A percentile compares a stretch with the other conserved stretches of the same genome.
phyloP scores from a whole-genome alignment of 2,797 vertebrate genomes.

The Lindbergichthys nudifrons region DNA sequence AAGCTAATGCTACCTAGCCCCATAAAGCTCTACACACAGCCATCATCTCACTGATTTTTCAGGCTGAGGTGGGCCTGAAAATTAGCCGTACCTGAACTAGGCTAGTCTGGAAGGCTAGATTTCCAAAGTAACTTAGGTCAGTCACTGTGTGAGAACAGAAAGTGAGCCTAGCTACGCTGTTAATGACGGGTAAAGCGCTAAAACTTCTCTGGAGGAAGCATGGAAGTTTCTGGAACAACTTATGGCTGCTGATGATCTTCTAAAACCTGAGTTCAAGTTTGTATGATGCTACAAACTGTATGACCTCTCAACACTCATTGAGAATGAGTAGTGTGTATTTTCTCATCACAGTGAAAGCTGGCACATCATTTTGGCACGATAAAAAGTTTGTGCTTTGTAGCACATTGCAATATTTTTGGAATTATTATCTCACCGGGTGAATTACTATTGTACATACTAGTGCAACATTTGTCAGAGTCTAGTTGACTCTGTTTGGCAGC shows the following conservation, averaged over 20 bases:
- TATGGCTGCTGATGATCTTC: slow-evolving; percentile 46
- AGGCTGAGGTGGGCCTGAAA: not conserved
- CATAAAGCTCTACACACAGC: not conserved
- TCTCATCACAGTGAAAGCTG: slow-evolving; percentile 69
- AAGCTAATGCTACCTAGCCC: not conserved
- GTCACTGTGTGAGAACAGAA: not conserved
- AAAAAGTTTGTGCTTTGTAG: slow-evolving; percentile 54
- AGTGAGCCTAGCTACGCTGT: not conserved
- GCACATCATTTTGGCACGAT: slow-evolving; percentile 50
- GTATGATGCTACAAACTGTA: slow-evolving; percentile 45
- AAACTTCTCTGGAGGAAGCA: slow-evolving; percentile 24
- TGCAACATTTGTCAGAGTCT: slow-evolving; percentile 61
- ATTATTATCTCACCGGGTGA: slow-evolving; percentile 41
- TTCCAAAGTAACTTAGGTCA: not conserved
- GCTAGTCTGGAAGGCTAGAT: not conserved
- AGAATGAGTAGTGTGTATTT: slow-evolving; percentile 40
- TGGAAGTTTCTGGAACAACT: slow-evolving; percentile 23
- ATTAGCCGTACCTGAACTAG: not conserved
- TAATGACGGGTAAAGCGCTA: not conserved
- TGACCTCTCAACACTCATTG: slow-evolving; percentile 19
- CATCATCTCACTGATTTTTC: not conserved
- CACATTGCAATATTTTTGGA: slow-evolving; percentile 47
- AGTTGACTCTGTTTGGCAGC: slow-evolving; percentile 53
- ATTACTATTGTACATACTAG: slow-evolving; percentile 39
- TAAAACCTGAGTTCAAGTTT: slow-evolving; percentile 72